Evolutionary conservation across 2,797 vertebrate species (phyloP), one percentile per base, ranked within the genome.

Genomic region (Cynopterus sphinx): DNA sequence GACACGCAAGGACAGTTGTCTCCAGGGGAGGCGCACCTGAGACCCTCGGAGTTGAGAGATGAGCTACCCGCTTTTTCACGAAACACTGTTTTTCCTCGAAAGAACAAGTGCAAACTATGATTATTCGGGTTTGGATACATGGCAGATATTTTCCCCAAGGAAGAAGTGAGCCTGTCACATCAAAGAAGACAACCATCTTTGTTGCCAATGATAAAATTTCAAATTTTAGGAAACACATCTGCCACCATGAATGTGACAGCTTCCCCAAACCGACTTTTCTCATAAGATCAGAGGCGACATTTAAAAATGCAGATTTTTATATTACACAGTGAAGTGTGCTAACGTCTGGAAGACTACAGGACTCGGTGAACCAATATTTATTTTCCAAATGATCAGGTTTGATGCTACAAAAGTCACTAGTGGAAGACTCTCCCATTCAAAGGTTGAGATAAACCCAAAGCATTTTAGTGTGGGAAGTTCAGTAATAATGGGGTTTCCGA

Each of bases 51-150:
- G 57, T 0, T 36, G 41, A 74, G 71, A 36, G 90, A 51, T 19
- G 46, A 81, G 74, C 16, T 5, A 19, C 28, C n/a, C 43, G 1
- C 57, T 43, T 90, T 68, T 84, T 46, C 43, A 49, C 15, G 13
- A 59, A 55, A 75, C 2, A 3, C 6, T 39, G 26, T 61, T 68
- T 39, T 36, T 41, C 57, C 24, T 68, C 8, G 31, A 84, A 68
- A 87, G 59, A 67, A 65, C 39, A 41, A 57, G 16, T 19, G 36
- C 39, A 81, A 41, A 26, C 70, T 17, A 22, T 65, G 36, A 31
- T 61, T 78, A 61, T 83, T 92, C n/a, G 43, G 24, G 46, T 77
- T 71, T 91, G 43, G 33, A 16, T 74, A 43, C 77, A 63, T 77
- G 24, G 77, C 7, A 91, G 46, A 21, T 55, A 15, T 71, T 36